These are phyloP conservation scores for Oxytorus armatus DNA, from an alignment of 2,888 invertebrate species.

Conservation along the genomic window DNA sequence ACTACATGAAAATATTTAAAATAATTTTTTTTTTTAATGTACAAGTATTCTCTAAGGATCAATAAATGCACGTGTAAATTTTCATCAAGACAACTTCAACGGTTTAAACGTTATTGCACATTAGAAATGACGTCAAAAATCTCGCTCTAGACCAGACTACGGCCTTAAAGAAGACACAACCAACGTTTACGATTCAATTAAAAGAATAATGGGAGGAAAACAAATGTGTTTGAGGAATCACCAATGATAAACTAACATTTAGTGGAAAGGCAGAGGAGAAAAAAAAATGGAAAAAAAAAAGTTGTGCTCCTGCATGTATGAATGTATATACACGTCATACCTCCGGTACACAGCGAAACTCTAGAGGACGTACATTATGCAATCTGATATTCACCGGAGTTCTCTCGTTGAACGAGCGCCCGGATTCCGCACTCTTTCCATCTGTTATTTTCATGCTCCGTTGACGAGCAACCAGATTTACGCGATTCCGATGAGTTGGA, in stretches of 20 bases:
- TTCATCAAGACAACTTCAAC: too few species aligned
- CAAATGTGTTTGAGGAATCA: too few species aligned
- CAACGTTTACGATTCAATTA: too few species aligned
- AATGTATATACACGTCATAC: slow-evolving; percentile 8
- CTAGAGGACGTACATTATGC: slow-evolving; percentile 40
- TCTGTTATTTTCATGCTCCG: slow-evolving; percentile 56
- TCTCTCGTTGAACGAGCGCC: slow-evolving; percentile 50
- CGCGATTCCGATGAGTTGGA: slow-evolving; percentile 53
- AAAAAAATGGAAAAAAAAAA: too few species aligned
- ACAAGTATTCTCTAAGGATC: too few species aligned
- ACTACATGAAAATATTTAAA: too few species aligned
- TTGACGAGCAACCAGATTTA: slow-evolving; percentile 48
- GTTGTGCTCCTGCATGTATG: slow-evolving; percentile 1
- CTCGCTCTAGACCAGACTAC: too few species aligned
- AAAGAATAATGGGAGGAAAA: too few species aligned
- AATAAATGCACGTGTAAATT: too few species aligned
- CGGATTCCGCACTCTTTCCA: slow-evolving; percentile 40
- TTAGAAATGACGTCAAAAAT: too few species aligned
- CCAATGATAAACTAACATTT: too few species aligned
- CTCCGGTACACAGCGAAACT: slow-evolving; percentile 35
- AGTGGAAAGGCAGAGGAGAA: background rate
- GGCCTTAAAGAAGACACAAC: background rate
- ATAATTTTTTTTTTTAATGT: background rate
- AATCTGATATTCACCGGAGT: slow-evolving; percentile 53
- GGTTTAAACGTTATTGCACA: too few species aligned